Conservation (phyloP, 2,888 invertebrate genomes). For the Drosophila pseudotalamancana region DNA sequence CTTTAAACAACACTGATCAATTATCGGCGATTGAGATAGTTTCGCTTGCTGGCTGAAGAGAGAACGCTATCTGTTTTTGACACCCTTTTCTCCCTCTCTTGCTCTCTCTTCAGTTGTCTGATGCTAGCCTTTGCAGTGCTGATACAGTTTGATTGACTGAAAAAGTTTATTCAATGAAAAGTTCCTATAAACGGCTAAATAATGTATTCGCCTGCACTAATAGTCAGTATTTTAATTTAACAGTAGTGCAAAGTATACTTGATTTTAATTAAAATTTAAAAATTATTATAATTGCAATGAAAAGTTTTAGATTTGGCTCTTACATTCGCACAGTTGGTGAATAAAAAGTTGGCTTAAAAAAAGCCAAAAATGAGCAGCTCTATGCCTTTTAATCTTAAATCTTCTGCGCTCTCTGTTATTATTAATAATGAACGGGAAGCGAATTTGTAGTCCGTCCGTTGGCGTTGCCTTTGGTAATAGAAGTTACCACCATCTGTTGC, state of each 20-base stretch:
- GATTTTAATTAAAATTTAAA: too few relatives aligned
- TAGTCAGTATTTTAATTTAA: too few relatives aligned
- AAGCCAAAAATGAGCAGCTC: neutral
- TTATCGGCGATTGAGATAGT: slow-evolving; percentile 37
- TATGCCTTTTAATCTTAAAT: slow-evolving; percentile 3
- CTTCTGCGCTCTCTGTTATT: slow-evolving; percentile 45
- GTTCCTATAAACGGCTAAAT: neutral
- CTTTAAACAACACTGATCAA: slow-evolving; percentile 63
- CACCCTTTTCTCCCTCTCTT: neutral
- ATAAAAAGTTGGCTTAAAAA: neutral
- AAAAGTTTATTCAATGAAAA: neutral
- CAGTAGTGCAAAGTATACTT: too few relatives aligned
- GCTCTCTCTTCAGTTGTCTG: slow-evolving; percentile 1
- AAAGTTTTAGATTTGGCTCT: too few relatives aligned
- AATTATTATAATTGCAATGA: too few relatives aligned
- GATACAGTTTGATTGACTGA: neutral
- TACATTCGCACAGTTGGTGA: neutral
- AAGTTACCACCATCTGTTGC: slow-evolving; percentile 49
- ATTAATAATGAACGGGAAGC: slow-evolving; percentile 62
- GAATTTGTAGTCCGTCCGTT: slow-evolving; percentile 16
- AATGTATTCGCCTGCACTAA: too few relatives aligned
- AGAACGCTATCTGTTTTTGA: neutral
- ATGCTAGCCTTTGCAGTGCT: neutral
- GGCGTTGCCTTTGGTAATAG: slow-evolving; percentile 32
- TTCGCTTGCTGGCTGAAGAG: slow-evolving; percentile 22